Conservation (phyloP, 2,888 invertebrate species). For the Lycocerus yunnanus region DNA sequence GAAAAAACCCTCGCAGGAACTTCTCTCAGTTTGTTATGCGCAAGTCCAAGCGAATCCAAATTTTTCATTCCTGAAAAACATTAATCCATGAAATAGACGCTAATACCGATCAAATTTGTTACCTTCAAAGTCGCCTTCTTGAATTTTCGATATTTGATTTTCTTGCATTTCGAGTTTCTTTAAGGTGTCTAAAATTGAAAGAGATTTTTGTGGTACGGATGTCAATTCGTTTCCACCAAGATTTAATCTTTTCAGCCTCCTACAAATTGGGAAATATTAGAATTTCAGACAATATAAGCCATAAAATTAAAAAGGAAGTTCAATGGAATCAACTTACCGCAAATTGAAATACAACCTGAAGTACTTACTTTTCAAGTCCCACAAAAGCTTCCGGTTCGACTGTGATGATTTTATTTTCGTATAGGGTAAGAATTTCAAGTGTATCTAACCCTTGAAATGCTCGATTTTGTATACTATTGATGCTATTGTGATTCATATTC, state of each 20-base stretch:
- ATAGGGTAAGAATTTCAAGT: constrained; percentile 82
- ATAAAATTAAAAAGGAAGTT: too few relatives aligned
- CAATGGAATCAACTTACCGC: neutral
- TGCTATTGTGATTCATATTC: constrained; percentile 87
- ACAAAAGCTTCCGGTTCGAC: constrained; percentile 84
- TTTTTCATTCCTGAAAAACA: constrained; percentile 69
- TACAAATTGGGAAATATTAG: constrained; percentile 47
- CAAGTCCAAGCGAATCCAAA: constrained; percentile 82
- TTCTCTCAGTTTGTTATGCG: constrained; percentile 80
- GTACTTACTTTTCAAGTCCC: constrained; percentile 82
- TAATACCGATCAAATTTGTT: constrained; percentile 35
- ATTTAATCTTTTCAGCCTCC: constrained; percentile 82
- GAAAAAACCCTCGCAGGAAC: constrained; percentile 84
- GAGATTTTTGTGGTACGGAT: constrained; percentile 77
- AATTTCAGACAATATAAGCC: too few relatives aligned
- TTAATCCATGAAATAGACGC: neutral
- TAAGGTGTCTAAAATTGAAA: constrained; percentile 78
- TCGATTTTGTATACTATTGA: constrained; percentile 75
- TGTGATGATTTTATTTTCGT: constrained; percentile 80
- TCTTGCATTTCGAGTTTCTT: constrained; percentile 89
- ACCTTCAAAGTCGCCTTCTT: constrained; percentile 88
- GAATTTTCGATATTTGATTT: constrained; percentile 76
- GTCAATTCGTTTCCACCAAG: constrained; percentile 82
- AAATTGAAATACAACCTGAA: neutral
- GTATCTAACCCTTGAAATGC: constrained; percentile 89